Conservation (phyloP, 2,113 vertebrate species). For the Lagenorhynchus albirostris region DNA sequence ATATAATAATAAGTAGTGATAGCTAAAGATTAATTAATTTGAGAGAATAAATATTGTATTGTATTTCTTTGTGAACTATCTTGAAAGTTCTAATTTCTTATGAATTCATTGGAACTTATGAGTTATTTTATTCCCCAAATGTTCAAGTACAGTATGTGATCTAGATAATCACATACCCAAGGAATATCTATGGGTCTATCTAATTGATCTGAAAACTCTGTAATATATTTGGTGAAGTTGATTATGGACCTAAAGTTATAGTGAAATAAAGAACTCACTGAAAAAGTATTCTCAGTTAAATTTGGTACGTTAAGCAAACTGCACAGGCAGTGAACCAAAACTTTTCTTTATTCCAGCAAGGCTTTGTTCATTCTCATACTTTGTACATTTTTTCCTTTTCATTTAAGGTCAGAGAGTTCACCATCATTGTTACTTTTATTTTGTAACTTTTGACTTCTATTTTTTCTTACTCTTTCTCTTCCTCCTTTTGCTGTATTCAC, state of each 20-base stretch:
- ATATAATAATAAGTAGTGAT: too few species aligned
- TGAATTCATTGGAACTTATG: neutral
- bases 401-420: constrained; percentile 62
- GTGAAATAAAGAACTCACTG: neutral
- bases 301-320: neutral
- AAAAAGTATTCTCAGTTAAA: neutral
- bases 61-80: neutral
- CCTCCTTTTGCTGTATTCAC: neutral
- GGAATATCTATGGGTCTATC: neutral
- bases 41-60: neutral
- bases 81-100: neutral
- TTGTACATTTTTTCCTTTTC: constrained; percentile 36
- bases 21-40: neutral
- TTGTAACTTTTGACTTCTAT: constrained; percentile 57
- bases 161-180: neutral
- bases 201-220: neutral
- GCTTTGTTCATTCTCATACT: constrained; percentile 18
- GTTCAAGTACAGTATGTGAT: fast-evolving
- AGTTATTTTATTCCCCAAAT: neutral
- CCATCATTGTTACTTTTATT: constrained; percentile 56
- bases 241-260: neutral
- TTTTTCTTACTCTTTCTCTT: constrained; percentile 44
- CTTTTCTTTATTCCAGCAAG: neutral
- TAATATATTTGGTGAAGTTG: neutral
- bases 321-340: neutral